A percentile compares a stretch with the other conserved stretches of the same genome.
phyloP scores from a whole-genome alignment of 2,888 invertebrate genomes.

The Andrena bucephala region DNA sequence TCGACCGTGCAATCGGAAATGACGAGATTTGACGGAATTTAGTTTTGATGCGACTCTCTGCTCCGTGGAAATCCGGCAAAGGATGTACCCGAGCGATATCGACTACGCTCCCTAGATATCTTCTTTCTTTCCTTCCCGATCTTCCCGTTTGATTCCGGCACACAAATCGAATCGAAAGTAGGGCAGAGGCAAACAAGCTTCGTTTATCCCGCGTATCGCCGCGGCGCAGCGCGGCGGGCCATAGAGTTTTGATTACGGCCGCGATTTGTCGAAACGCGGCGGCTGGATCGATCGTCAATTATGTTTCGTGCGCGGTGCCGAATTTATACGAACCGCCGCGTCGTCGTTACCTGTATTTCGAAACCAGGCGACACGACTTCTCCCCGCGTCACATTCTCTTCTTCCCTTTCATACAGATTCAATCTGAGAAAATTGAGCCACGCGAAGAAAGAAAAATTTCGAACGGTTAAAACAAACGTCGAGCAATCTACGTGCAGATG shows the following conservation, averaged over 20 bases:
- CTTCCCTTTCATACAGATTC: too few species aligned
- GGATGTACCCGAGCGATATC: constrained; percentile 41
- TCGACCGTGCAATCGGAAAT: constrained; percentile 43
- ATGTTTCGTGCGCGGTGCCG: background rate
- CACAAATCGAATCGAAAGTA: constrained; percentile 73
- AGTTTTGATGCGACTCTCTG: constrained; percentile 41
- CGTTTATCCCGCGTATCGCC: constrained; percentile 55
- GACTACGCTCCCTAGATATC: constrained; percentile 35
- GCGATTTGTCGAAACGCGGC: constrained; percentile 35
- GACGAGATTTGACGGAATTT: constrained; percentile 57
- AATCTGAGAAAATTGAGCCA: background rate
- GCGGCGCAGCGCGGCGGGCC: constrained; percentile 26
- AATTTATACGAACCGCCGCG: background rate
- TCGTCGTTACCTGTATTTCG: background rate
- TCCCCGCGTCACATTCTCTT: too few species aligned
- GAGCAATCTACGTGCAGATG: constrained; percentile 29
- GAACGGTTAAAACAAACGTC: background rate
- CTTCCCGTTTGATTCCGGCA: constrained; percentile 57
- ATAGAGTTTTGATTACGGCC: constrained; percentile 28
- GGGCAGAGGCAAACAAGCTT: constrained; percentile 60
- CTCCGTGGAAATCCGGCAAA: constrained; percentile 45
- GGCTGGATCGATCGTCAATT: background rate
- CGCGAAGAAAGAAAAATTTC: background rate
- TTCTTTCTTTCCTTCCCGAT: constrained; percentile 45
- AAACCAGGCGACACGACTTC: background rate